Evolutionary conservation across 1,140 invertebrate genomes (phyloP), one percentile per base, ranked within the genome.

Genomic region (Kradibia gibbosae): DNA sequence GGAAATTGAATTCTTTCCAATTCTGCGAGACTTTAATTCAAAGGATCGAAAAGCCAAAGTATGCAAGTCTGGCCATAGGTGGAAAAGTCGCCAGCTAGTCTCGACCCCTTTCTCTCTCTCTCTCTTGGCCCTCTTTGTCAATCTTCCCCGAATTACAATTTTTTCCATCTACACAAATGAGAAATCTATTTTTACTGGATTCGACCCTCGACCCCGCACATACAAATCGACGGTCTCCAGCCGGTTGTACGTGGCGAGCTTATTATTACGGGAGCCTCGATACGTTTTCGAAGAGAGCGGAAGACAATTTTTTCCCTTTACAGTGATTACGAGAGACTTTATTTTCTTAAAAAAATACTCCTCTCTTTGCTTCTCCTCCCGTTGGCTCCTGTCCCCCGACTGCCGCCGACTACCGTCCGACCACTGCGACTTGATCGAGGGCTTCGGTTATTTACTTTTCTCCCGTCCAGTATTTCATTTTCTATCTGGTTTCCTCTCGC

Each of bases 81-180:
- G 53, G 73, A 75, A 75, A 60, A 73, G 45, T 31, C 28, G 48
- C 71, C 31, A 34, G 71, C 55, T 31, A 50, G 42, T 50, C 25
- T 72, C n/a, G 7, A 20, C 42, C 22, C 28, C 31, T n/a, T 72
- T 20, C 72, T 74, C 50, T 0, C 17, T 8, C 42, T 60, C 28
- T 15, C 13, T 25, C n/a, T 25, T 50, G 15, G 70, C 25, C 20
- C 28, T 15, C 36, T 15, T 25, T 17, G 22, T 17, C 42, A 48
- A 48, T 50, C 71, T 73, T 48, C 1, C 11, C 8, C 25, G 45
- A 17, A 17, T 75, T 75, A 75, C 73, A 75, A 75, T 75, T 75
- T 60, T 36, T 75, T 60, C 73, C 73, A 75, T 75, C 53, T 42
- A 75, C 53, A 53, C 53, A 53, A 75, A 75, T 75, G 53, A 60